phyloP scores from a whole-genome alignment of 2,888 invertebrate species.

The Perizoma affinitatum region DNA sequence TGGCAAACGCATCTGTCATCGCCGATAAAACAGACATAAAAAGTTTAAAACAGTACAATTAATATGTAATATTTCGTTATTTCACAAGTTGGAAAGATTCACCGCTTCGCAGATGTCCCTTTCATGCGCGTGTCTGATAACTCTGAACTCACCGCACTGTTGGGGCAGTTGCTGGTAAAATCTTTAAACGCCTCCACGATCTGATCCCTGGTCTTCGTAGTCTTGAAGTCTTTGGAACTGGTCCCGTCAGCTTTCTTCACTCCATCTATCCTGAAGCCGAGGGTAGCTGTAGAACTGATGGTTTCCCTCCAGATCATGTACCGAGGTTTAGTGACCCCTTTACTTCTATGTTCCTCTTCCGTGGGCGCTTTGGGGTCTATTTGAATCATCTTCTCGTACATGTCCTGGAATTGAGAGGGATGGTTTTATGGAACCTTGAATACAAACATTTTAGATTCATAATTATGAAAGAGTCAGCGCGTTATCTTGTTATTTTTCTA shows the following conservation, averaged over 20 bases:
- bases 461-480: too few species aligned
- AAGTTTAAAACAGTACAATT: too few species aligned
- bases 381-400: slow-evolving; percentile 99
- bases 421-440: not conserved
- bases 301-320: slow-evolving; percentile 99
- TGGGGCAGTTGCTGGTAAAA: slow-evolving; percentile 91
- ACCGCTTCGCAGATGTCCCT: too few species aligned
- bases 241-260: slow-evolving; percentile 94
- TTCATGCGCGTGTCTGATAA: not conserved
- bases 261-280: slow-evolving; percentile 98
- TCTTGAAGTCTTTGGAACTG: slow-evolving; percentile 97
- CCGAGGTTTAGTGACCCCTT: slow-evolving; percentile 97
- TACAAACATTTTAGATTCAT: too few species aligned
- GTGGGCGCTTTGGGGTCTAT: slow-evolving; percentile 95
- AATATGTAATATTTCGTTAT: too few species aligned
- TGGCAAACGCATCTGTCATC: too few species aligned
- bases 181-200: slow-evolving; percentile 91
- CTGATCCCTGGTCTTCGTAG: slow-evolving; percentile 93
- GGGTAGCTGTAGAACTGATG: slow-evolving; percentile 97
- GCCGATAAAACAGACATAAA: too few species aligned
- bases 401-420: slow-evolving; percentile 86
- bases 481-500: too few species aligned
- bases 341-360: slow-evolving; percentile 93
- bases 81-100: too few species aligned
- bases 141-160: slow-evolving; percentile 87